Evolutionary conservation across 2,113 vertebrate species (phyloP).

Genomic region (Pelobates fuscus): DNA sequence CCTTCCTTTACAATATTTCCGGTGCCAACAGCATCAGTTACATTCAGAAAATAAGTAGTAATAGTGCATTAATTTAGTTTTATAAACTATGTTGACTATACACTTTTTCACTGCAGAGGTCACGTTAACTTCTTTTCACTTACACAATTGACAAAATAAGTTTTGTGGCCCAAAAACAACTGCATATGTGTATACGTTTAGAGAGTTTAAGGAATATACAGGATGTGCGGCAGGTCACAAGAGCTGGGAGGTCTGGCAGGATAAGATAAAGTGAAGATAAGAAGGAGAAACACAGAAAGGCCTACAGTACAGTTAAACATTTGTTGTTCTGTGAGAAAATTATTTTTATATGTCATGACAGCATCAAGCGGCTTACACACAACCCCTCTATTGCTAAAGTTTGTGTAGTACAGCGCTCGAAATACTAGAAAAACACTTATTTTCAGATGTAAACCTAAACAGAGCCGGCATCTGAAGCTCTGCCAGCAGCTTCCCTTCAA

Average conservation of each 20-base stretch:
- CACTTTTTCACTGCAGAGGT: no score
- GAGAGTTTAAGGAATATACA: conserved; percentile 18
- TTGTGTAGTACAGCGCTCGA: no score
- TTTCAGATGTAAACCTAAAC: background rate
- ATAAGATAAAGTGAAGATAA: conserved; percentile 43
- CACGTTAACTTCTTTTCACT: no score
- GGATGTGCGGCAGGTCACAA: conserved; percentile 33
- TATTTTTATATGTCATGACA: background rate
- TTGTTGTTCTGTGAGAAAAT: no score
- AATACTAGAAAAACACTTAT: background rate
- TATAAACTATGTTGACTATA: no score
- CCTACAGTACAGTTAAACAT: background rate
- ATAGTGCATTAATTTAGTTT: no score
- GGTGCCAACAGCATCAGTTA: no score
- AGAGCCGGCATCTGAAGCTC: background rate
- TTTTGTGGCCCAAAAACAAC: no score
- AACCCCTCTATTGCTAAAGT: background rate
- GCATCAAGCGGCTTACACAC: background rate
- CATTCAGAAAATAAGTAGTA: no score
- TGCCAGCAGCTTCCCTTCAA: background rate
- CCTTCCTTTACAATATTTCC: no score
- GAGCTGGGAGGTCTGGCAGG: conserved; percentile 19
- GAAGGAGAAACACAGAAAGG: background rate
- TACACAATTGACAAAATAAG: no score
- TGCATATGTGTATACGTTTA: no score